Evolutionary conservation across 1,140 invertebrate species (phyloP).

Genomic region (Bombus sylvicola): DNA sequence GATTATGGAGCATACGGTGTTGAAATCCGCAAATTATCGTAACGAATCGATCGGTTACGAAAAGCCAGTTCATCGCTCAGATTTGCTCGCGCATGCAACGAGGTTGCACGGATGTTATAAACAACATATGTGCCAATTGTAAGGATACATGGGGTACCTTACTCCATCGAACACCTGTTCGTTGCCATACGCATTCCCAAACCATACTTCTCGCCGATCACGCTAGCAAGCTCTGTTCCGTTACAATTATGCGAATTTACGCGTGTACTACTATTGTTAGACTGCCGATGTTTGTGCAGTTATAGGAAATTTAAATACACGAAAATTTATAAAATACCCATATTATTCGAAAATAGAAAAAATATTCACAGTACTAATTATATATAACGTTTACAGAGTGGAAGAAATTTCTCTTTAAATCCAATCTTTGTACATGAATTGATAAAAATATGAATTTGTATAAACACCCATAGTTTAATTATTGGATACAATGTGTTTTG

Average conservation of each 20-base stretch:
- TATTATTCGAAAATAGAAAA: too few species aligned
- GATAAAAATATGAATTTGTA: too few species aligned
- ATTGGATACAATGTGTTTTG: too few species aligned
- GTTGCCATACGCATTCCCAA: slow-evolving; percentile 9
- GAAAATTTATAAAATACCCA: too few species aligned
- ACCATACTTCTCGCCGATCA: not conserved
- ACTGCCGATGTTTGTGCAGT: too few species aligned
- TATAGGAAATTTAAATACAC: too few species aligned
- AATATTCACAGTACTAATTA: too few species aligned
- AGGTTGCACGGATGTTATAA: slow-evolving; percentile 73
- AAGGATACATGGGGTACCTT: slow-evolving; percentile 64
- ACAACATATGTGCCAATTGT: slow-evolving; percentile 74
- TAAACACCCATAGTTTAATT: too few species aligned
- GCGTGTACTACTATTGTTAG: too few species aligned
- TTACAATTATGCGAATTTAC: not conserved
- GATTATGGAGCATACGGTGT: slow-evolving; percentile 52
- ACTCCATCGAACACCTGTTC: slow-evolving; percentile 73
- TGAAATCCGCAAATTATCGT: slow-evolving; percentile 48
- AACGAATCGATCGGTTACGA: slow-evolving; percentile 73
- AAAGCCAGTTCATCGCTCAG: slow-evolving; percentile 57
- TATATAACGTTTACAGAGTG: too few species aligned
- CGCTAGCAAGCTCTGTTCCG: not conserved
- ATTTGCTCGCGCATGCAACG: slow-evolving; percentile 60
- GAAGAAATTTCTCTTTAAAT: not conserved
- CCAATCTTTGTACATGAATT: too few species aligned